Evolutionary conservation across 2,888 invertebrate species (phyloP), one percentile per base, ranked within the genome.

Genomic region (Eupithecia subfuscata): DNA sequence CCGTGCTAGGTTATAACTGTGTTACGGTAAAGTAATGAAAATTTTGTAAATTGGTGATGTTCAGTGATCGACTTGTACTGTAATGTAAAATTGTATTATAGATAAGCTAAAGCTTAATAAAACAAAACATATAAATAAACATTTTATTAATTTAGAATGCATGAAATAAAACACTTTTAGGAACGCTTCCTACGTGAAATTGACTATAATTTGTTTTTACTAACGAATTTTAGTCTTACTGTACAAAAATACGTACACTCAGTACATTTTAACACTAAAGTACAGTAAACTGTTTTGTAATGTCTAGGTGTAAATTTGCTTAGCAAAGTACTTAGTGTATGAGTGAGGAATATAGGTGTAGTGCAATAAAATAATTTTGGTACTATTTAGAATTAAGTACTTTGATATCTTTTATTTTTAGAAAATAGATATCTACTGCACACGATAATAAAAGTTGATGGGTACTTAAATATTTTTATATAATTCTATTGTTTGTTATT

Each of bases 241-340:
- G 37, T 67, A 67, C 40, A 67, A 64, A 64, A 34, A 25, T 43
- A 43, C 3, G 11, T 9, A 34, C 64, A 18, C 9, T 11, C 18
- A 64, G 60, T 70, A 16, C 64, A 56, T 25, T 30, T 4, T 3
- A 52, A 52, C 1, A 25, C 2, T 25, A 69, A 70, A 74, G 77
- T 77, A 75, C 74, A 75, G 65, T 70, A 69, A 74, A 48, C 43
- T 64, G 67, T 71, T 52, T 64, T 30, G 48, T 45, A 40, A 37
- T 25, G 40, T 22, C 65, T 40, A 76, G 76, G 71, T 69, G n/a
- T 40, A 64, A 52, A 71, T 25, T 73, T 73, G 73, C 68, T 34
- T 63, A 70, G 65, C 70, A 71, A 65, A 43, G n/a, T 70, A n/a
- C 22, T 34, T 70, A 63, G 63, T 11, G n/a, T 25, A 64, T 45